Evolutionary conservation across 1,140 invertebrate genomes (phyloP).

Genomic region (Drosophila sturtevanti): DNA sequence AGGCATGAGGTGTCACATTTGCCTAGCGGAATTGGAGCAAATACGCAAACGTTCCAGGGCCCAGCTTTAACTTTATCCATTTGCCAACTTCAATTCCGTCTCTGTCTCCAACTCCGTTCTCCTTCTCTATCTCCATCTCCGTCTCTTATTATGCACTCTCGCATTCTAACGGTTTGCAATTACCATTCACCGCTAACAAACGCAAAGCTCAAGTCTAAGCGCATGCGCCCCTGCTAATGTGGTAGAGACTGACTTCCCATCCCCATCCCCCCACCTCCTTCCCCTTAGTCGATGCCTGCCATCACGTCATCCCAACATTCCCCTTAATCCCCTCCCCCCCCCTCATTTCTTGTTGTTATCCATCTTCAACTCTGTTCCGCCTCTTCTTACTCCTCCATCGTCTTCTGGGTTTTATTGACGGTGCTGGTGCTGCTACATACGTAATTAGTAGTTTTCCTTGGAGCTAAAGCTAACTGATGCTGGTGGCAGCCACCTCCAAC

Average conservation of each 20-base stretch:
- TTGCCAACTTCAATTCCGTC: constrained; percentile 1
- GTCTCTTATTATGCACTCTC: constrained; percentile 73
- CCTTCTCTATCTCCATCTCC: constrained; percentile 18
- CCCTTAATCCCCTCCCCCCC: no score
- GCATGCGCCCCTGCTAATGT: constrained; percentile 62
- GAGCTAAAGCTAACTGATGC: constrained; percentile 14
- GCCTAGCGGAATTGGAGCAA: constrained; percentile 69
- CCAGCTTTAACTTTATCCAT: constrained; percentile 16
- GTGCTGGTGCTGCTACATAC: constrained; percentile 34
- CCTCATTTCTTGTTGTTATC: no score
- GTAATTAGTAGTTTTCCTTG: constrained; percentile 76
- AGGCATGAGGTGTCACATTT: constrained; percentile 65
- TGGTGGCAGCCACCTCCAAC: no score
- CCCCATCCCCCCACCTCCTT: background rate
- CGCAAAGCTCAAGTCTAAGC: constrained; percentile 41
- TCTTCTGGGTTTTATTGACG: background rate
- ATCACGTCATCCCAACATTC: no score
- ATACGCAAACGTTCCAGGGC: constrained; percentile 61
- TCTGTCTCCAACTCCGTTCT: background rate
- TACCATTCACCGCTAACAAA: constrained; percentile 78
- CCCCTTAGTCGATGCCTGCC: no score
- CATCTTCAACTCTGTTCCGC: no score
- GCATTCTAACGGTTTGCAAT: constrained; percentile 76
- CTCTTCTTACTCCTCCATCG: no score
- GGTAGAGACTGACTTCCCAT: constrained; percentile 32